Conservation (phyloP, 64 coral and sea anemone species). For the Orbicella faveolata region DNA sequence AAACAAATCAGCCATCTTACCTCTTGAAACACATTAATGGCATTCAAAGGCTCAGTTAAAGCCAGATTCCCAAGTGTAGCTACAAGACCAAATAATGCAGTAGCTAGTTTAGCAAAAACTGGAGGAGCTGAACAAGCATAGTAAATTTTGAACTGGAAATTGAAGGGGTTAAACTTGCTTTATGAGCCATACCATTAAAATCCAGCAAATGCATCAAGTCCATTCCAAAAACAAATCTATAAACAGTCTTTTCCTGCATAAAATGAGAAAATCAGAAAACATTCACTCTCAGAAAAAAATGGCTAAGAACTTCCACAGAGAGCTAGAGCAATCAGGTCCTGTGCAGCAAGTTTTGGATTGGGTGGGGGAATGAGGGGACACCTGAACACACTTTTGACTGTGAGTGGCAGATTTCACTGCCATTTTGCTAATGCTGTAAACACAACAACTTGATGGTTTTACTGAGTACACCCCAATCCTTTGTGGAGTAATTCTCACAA, state of each 20-base stretch:
- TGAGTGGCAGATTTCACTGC: too few relatives aligned
- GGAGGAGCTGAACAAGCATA: too few relatives aligned
- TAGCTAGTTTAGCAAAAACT: too few relatives aligned
- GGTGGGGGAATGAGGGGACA: too few relatives aligned
- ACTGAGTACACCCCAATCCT: too few relatives aligned
- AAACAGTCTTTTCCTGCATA: slow-evolving; percentile 50
- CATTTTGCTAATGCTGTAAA: too few relatives aligned
- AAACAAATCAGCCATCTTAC: neutral
- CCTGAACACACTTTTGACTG: too few relatives aligned
- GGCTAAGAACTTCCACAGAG: neutral
- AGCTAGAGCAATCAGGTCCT: too few relatives aligned
- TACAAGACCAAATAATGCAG: neutral
- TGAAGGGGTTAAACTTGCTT: neutral
- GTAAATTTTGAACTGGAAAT: neutral
- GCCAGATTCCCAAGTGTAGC: slow-evolving; percentile 50
- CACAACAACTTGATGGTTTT: too few relatives aligned
- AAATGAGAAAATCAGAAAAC: neutral
- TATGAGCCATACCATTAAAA: slow-evolving; percentile 46
- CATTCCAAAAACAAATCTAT: slow-evolving; percentile 54
- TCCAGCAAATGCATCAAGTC: slow-evolving; percentile 47
- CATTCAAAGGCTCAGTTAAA: slow-evolving; percentile 17
- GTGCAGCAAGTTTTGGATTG: too few relatives aligned
- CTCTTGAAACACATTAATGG: slow-evolving; percentile 46
- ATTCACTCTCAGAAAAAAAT: neutral
- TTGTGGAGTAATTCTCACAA: too few relatives aligned